Evolutionary conservation across 1,140 invertebrate species (phyloP).

Genomic region (Bradynema listronoti): DNA sequence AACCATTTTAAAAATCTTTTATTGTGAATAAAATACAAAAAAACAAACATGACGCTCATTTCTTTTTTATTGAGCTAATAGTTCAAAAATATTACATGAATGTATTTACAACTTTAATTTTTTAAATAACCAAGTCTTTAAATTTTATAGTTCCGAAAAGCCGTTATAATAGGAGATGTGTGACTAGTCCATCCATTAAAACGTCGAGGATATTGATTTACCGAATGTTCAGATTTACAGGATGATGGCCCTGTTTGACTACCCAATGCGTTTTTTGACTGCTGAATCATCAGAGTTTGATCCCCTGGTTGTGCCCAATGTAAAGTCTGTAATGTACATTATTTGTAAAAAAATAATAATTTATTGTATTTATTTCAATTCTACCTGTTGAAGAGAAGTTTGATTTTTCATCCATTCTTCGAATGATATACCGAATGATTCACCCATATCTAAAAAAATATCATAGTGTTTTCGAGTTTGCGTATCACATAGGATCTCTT

Average conservation of each 20-base stretch:
- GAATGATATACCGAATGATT: slow-evolving; percentile 5
- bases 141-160: slow-evolving; percentile 32
- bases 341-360: slow-evolving; percentile 1
- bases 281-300: slow-evolving; percentile 9
- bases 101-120: too few relatives aligned
- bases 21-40: too few relatives aligned
- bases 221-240: slow-evolving; percentile 7
- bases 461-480: slow-evolving; percentile 26
- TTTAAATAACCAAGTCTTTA: too few relatives aligned
- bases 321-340: slow-evolving; percentile 18
- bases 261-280: neutral
- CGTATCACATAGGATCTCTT: slow-evolving; percentile 25
- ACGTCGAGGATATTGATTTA: neutral
- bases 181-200: slow-evolving; percentile 20
- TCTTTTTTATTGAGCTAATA: too few relatives aligned
- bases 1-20: too few relatives aligned
- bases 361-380: slow-evolving; percentile 3
- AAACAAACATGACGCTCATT: too few relatives aligned
- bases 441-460: slow-evolving; percentile 26
- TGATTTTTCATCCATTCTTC: slow-evolving; percentile 31
- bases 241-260: neutral
- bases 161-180: slow-evolving; percentile 24
- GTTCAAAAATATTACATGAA: too few relatives aligned
- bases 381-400: slow-evolving; percentile 24
- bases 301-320: slow-evolving; percentile 20